Evolutionary conservation across 2,888 invertebrate genomes (phyloP).

Genomic region (Nebria brevicollis): DNA sequence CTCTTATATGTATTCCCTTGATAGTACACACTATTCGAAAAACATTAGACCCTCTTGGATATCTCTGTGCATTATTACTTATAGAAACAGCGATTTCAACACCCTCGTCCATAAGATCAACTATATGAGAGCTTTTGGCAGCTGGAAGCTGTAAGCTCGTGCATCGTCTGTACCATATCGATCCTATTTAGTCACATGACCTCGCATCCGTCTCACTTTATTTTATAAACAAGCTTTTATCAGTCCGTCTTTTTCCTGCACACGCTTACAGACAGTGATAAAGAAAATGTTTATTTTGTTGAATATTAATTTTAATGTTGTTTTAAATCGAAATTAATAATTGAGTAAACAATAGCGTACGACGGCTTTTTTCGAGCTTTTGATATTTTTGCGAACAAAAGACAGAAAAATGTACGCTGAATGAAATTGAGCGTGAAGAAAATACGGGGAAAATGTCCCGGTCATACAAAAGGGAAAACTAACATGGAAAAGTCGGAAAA

Average conservation of each 20-base stretch:
- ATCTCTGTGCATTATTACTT: neutral
- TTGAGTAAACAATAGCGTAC: too few species aligned
- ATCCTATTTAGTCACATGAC: neutral
- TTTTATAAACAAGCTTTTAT: neutral
- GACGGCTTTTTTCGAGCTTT: neutral
- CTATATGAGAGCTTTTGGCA: neutral
- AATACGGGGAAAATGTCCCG: neutral
- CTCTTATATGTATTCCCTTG: neutral
- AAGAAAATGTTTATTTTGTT: neutral
- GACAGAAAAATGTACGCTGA: neutral
- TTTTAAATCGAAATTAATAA: too few species aligned
- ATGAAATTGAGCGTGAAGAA: neutral
- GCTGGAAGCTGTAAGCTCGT: neutral
- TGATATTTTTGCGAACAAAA: neutral
- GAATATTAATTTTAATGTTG: too few species aligned
- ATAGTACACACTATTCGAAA: constrained; percentile 1
- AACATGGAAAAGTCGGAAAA: neutral
- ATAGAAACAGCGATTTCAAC: neutral
- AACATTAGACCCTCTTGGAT: neutral
- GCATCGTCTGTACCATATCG: neutral
- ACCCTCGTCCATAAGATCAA: neutral
- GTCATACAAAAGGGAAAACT: neutral
- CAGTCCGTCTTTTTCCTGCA: neutral
- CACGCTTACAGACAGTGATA: neutral
- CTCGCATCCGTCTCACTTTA: neutral